Evolutionary conservation across 2,797 vertebrate species (phyloP).

Genomic region (Chrysolophus pictus): DNA sequence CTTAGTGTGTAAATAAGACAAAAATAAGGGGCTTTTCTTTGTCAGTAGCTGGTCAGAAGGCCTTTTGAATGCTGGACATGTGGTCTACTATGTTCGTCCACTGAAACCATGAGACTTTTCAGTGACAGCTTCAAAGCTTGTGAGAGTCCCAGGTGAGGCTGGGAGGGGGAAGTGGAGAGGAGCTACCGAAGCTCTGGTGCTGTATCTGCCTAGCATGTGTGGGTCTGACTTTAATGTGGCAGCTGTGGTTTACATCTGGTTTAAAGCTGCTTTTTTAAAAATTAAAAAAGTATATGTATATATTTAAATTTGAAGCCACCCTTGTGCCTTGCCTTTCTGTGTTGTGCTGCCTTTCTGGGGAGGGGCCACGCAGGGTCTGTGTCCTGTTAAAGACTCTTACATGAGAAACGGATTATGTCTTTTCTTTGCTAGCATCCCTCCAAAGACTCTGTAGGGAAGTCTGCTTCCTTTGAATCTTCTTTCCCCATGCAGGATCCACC

Average conservation of each 20-base stretch:
- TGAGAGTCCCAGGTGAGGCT: background rate
- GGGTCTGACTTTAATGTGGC: background rate
- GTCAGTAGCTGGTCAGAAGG: too few species aligned
- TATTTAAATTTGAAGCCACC: background rate
- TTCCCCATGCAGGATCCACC: background rate
- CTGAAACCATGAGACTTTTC: background rate
- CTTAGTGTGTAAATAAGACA: background rate
- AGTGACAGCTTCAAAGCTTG: background rate
- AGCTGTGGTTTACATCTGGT: background rate
- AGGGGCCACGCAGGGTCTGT: background rate
- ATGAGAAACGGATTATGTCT: background rate
- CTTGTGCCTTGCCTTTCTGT: background rate
- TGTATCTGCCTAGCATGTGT: background rate
- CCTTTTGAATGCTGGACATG: background rate
- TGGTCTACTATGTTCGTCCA: background rate
- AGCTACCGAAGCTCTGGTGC: background rate
- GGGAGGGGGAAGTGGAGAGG: background rate
- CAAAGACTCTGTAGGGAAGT: background rate
- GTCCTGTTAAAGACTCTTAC: background rate
- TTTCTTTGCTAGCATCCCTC: background rate
- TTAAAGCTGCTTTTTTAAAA: background rate
- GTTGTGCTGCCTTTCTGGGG: background rate
- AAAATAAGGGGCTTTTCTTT: background rate
- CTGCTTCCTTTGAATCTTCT: conserved; percentile 34
- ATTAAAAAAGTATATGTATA: background rate